Evolutionary conservation across 2,888 invertebrate species (phyloP).

Genomic region (Sussaba pulchella): DNA sequence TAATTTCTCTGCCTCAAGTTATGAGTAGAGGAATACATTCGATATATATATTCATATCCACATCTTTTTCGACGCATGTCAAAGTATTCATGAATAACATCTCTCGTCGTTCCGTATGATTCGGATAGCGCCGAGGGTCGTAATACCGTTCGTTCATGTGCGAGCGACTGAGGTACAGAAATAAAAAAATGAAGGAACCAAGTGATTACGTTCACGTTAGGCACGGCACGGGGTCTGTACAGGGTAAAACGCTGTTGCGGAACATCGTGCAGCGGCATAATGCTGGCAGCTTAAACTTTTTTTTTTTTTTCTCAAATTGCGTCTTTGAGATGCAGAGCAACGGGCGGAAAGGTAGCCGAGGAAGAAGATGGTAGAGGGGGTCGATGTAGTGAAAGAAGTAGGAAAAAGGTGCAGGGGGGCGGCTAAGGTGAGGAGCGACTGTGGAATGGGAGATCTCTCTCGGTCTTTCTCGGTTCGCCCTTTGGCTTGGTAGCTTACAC

Average conservation of each 20-base stretch:
- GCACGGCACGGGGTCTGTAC: constrained; percentile 1
- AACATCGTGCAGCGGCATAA: constrained; percentile 70
- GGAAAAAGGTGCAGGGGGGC: constrained; percentile 61
- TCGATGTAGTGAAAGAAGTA: constrained; percentile 52
- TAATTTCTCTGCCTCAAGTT: no score
- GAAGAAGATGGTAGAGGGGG: constrained; percentile 67
- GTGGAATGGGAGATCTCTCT: constrained; percentile 64
- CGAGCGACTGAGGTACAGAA: constrained; percentile 1
- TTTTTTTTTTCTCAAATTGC: constrained; percentile 78
- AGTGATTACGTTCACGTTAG: constrained; percentile 23
- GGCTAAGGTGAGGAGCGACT: constrained; percentile 38
- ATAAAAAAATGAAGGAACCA: constrained; percentile 1
- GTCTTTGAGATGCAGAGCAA: constrained; percentile 83
- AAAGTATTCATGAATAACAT: constrained; percentile 3
- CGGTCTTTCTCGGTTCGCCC: constrained; percentile 68
- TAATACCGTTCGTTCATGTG: constrained; percentile 22
- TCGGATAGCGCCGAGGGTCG: background rate
- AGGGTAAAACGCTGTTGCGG: constrained; percentile 41
- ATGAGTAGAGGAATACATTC: no score
- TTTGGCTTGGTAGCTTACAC: constrained; percentile 81
- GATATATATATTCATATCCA: no score
- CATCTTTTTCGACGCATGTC: constrained; percentile 13
- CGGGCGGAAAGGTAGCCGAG: constrained; percentile 69
- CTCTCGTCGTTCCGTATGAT: background rate
- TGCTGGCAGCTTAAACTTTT: constrained; percentile 78